These are phyloP conservation scores for Cebidichthys violaceus DNA, from an alignment of 2,113 vertebrate species.

Conservation along the genomic window DNA sequence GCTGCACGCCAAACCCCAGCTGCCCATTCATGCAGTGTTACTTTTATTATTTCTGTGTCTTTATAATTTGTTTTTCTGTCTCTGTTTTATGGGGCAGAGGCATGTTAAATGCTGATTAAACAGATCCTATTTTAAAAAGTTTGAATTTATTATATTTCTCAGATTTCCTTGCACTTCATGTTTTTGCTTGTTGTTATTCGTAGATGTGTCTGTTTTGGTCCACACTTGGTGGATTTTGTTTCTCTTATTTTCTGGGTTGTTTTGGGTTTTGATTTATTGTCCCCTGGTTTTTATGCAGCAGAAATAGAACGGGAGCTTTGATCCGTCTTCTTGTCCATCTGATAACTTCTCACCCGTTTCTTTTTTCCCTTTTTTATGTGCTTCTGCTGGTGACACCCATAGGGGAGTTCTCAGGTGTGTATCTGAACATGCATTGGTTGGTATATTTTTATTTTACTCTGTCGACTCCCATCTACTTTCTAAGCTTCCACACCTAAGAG, in stretches of 20 bases:
- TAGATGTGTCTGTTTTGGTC: neutral
- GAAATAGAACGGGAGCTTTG: slow-evolving; percentile 42
- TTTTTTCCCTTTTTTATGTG: slow-evolving; percentile 83
- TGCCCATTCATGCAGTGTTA: slow-evolving; percentile 51
- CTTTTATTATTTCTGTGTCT: slow-evolving; percentile 11
- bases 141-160: neutral
- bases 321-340: slow-evolving; percentile 83
- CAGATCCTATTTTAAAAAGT: neutral
- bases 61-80: neutral
- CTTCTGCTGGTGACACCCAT: slow-evolving; percentile 89
- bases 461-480: slow-evolving; percentile 14
- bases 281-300: slow-evolving; percentile 5
- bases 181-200: slow-evolving; percentile 6
- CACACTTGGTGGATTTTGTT: slow-evolving; percentile 15
- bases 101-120: neutral
- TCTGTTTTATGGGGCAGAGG: neutral
- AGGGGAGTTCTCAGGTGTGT: slow-evolving; percentile 99
- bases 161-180: neutral
- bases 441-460: slow-evolving; percentile 74
- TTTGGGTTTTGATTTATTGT: slow-evolving; percentile 29
- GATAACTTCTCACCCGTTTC: slow-evolving; percentile 86
- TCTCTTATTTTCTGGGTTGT: neutral
- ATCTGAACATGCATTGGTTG: slow-evolving; percentile 83
- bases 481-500: slow-evolving; percentile 9
- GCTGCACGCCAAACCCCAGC: slow-evolving; percentile 68